Evolutionary conservation across 2,888 invertebrate species (phyloP), one percentile per base, ranked within the genome.

Genomic region (Watsonalla binaria): DNA sequence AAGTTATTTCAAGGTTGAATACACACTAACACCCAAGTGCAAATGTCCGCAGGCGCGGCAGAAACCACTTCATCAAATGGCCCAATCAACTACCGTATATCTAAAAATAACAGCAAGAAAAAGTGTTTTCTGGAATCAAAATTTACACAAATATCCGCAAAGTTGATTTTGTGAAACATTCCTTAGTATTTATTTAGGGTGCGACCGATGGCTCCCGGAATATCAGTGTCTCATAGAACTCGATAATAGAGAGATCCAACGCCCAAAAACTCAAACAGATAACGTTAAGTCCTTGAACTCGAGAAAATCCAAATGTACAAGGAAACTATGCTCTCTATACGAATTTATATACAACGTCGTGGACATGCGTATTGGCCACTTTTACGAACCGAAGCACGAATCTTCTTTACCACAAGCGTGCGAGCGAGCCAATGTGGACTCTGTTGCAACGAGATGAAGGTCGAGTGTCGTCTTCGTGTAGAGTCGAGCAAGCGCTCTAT

Each of bases 281-380:
- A 86, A 80, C 75, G 62, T 62, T 63, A 80, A 88, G 87, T 86
- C 90, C 90, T 90, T 90, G 90, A 90, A 90, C 90, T 87, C 85
- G 69, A 82, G 80, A 82, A 88, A 87, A 86, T 83, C 82, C 74
- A 82, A 88, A 88, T 84, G 83, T 83, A 83, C 79, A 85, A 84
- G 84, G 85, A 89, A 89, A 90, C 86, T 86, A 86, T 88, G 82
- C 74, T 75, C 70, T 78, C 82, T 85, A 84, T 86, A 88, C 64
- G 69, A 84, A 81, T 81, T 80, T 86, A 85, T 87, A 82, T 82
- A 87, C 82, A 77, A 72, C 76, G 77, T 80, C 82, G 83, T 90
- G 90, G 90, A 88, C 90, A 90, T 90, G 90, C 90, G 90, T 90
- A 90, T 85, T 90, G 86, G 88, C 82, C 82, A 79, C 84, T 79